phyloP scores from a whole-genome alignment of 37 sponge, comb jelly and placozoan genomes.

The Oopsacas minuta region DNA sequence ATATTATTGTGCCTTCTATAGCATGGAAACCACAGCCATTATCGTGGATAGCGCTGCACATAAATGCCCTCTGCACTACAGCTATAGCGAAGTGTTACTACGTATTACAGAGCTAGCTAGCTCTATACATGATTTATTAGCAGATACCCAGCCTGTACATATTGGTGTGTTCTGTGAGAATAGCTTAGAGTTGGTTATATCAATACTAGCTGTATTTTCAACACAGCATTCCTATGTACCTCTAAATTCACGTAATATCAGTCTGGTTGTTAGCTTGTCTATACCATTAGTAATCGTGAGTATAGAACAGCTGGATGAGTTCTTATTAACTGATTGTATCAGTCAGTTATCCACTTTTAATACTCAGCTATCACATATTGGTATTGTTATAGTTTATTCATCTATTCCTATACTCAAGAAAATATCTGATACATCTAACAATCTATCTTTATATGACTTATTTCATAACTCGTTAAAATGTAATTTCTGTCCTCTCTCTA shows the following conservation, averaged over 20 bases:
- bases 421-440: neutral
- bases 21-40: neutral
- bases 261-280: neutral
- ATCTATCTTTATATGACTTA: neutral
- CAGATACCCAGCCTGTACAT: neutral
- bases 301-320: neutral
- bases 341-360: neutral
- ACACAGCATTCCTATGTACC: neutral
- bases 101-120: neutral
- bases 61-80: neutral
- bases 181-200: neutral
- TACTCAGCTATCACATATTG: neutral
- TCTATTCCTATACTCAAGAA: neutral
- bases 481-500: neutral
- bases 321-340: neutral
- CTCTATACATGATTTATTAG: neutral
- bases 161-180: conserved; percentile 12
- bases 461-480: neutral
- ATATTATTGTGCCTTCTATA: too few relatives aligned
- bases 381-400: neutral
- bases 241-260: neutral
- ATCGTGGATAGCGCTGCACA: neutral
- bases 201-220: neutral
- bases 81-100: neutral
- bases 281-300: neutral